Evolutionary conservation across 1,140 invertebrate genomes (phyloP), one percentile per base, ranked within the genome.

Genomic region (Lucilia cuprina): DNA sequence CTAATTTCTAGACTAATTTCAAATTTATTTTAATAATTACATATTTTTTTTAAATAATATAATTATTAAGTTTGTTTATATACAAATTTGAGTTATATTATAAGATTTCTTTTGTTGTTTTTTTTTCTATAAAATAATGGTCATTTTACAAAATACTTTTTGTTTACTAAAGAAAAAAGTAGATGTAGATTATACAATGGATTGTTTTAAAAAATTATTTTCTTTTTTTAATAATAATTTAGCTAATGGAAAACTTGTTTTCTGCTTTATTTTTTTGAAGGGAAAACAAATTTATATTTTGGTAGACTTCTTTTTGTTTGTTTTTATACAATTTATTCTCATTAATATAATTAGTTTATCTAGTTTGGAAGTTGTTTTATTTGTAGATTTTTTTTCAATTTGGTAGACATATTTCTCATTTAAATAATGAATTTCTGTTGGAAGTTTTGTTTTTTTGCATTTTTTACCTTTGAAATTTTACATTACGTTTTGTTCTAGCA

Each of bases 1-100:
- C 14, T 83, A 34, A 83, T 35, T 82, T 65, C 49, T 41, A 41
- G 5, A 5, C 41, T 41, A 65, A 50, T 30, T 83, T 55, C 1
- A 13, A 8, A 12, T 19, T 50, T 74, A 83, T 19, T 83, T 34
- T 34, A 41, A 17, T 25, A 30, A 35, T 65, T 60, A 82, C n/a
- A 25, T 41, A 25, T 83, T 82, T 21, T 10, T 35, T 70, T 35
- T 60, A 21, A 21, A 14, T 14, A 25, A 30, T 82, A n/a, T n/a
- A n/a, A n/a, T n/a, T n/a, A 50, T 65, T 82, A 82, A 50, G 5
- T 83, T 55, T 55, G 13, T 55, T 19, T 83, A 83, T 83, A 21
- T 83, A 65, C 55, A 83, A 17, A 19, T 30, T 60, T 13, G n/a
- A 50, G 49, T 80, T 80, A 49, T 80, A 49, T 78, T 19, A 25